phyloP scores from a whole-genome alignment of 2,888 invertebrate genomes.

The Sesia apiformis region DNA sequence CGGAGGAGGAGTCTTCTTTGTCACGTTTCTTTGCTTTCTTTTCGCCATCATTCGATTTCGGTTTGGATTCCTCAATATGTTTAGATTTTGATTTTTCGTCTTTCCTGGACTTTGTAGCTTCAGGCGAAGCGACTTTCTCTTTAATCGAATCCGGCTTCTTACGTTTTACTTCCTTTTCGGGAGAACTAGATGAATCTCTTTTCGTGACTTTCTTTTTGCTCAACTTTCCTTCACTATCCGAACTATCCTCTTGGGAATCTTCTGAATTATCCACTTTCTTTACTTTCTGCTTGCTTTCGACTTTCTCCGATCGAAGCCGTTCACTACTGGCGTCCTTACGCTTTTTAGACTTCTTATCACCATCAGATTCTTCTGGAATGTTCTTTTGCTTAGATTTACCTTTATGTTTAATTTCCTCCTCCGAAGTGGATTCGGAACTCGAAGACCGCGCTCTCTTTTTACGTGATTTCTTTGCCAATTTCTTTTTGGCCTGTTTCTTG shows the following conservation, averaged over 20 bases:
- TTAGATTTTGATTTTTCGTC: constrained; percentile 64
- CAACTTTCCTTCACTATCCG: constrained; percentile 68
- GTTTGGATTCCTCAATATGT: constrained; percentile 66
- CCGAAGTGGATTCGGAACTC: constrained; percentile 68
- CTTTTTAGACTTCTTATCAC: constrained; percentile 58
- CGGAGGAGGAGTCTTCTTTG: constrained; percentile 73
- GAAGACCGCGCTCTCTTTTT: constrained; percentile 64
- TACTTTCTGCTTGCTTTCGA: constrained; percentile 44
- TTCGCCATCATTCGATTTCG: constrained; percentile 76
- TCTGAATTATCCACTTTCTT: constrained; percentile 59
- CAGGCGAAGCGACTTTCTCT: constrained; percentile 51
- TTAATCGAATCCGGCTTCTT: constrained; percentile 45
- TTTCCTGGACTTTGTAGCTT: constrained; percentile 44
- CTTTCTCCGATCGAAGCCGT: constrained; percentile 49
- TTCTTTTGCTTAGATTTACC: constrained; percentile 63
- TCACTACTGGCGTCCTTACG: constrained; percentile 52
- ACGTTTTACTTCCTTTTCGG: constrained; percentile 59
- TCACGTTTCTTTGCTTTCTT: constrained; percentile 76
- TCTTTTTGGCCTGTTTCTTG: constrained; percentile 64
- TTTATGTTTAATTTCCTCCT: constrained; percentile 66
- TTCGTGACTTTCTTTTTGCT: constrained; percentile 66
- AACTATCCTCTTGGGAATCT: constrained; percentile 58
- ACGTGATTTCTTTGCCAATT: constrained; percentile 57
- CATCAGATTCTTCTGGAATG: constrained; percentile 63
- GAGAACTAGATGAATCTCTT: constrained; percentile 52